Conservation (phyloP, 2,888 invertebrate species). For the Acanthoscelides obtectus region DNA sequence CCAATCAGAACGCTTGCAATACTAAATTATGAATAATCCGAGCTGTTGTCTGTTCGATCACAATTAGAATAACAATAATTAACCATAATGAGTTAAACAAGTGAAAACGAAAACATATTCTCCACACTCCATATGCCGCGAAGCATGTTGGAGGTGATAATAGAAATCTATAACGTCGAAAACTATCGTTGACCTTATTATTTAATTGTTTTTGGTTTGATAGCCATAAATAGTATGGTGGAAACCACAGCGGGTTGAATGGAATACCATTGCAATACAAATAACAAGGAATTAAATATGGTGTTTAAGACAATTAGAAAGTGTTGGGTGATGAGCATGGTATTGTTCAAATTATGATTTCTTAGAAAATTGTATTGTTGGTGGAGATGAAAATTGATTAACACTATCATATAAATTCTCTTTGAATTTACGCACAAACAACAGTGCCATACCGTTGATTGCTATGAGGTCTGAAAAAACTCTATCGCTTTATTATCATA, state of each 20-base stretch:
- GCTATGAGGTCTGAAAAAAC: no score
- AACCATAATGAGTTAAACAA: conserved; percentile 13
- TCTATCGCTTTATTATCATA: no score
- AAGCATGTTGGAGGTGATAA: conserved; percentile 9
- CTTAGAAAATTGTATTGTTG: neutral
- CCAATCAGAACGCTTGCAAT: neutral
- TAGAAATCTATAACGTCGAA: conserved; percentile 4
- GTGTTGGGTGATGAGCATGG: neutral
- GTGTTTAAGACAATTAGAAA: neutral
- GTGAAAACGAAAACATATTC: conserved; percentile 12
- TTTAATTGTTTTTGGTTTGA: neutral
- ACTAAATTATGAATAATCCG: neutral
- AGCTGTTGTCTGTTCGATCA: neutral
- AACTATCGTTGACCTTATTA: neutral
- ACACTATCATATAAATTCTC: neutral
- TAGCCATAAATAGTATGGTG: neutral
- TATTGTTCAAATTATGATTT: neutral
- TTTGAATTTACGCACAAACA: no score
- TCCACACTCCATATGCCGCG: conserved; percentile 16
- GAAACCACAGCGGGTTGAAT: neutral
- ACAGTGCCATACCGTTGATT: no score
- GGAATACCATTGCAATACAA: neutral
- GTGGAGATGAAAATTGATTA: neutral
- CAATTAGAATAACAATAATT: conserved; percentile 7
- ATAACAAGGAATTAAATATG: neutral